A percentile compares a stretch with the other conserved stretches of the same genome.
phyloP scores from a whole-genome alignment of 1,140 invertebrate genomes.

The Gonioctena quinquepunctata region DNA sequence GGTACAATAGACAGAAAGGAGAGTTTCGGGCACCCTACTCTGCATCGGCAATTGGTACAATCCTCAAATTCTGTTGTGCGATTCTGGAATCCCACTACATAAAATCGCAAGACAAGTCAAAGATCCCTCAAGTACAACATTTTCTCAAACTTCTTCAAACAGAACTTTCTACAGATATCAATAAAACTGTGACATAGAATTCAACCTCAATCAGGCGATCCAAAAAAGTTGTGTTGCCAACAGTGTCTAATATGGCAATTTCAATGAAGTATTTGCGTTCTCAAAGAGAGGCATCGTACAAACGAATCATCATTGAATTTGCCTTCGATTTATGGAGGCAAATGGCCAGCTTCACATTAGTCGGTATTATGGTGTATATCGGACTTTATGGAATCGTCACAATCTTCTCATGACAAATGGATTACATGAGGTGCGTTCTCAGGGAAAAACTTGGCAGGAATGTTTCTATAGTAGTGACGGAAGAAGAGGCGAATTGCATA shows the following conservation, averaged over 20 bases:
- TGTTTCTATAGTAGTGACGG: not conserved
- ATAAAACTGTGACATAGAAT: not conserved
- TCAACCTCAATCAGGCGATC: not conserved
- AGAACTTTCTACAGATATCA: not conserved
- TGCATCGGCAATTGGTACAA: not conserved
- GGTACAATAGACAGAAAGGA: not conserved
- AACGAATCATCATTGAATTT: not conserved
- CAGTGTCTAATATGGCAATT: not conserved
- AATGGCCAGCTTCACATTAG: not conserved
- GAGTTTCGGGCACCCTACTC: not conserved
- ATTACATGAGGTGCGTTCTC: not conserved
- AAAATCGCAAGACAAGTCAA: not conserved
- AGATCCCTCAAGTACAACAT: not conserved
- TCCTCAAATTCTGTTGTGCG: not conserved
- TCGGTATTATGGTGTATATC: not conserved
- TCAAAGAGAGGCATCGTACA: not conserved
- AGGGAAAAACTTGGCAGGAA: not conserved
- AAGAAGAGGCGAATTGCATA: not conserved
- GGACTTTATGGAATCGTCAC: not conserved
- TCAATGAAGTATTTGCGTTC: not conserved
- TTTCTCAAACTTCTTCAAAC: not conserved
- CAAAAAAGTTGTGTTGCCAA: not conserved
- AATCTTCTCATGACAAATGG: not conserved
- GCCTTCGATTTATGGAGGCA: not conserved
- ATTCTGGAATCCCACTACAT: not conserved